These are phyloP conservation scores for Megaceryle alcyon DNA, from an alignment of 2,797 vertebrate genomes.

Conservation along the genomic window DNA sequence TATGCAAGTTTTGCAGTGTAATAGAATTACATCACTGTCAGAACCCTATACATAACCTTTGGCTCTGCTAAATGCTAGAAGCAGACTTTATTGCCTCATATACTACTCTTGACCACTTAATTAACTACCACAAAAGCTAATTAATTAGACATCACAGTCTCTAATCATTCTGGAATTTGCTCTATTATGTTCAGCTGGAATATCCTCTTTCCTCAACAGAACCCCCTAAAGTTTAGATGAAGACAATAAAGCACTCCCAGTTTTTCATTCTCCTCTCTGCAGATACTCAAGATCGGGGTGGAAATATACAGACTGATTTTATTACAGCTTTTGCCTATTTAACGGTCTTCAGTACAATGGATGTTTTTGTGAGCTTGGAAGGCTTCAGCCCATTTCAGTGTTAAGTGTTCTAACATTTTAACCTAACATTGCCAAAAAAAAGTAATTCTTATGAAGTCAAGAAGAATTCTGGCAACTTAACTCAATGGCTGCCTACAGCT, in stretches of 20 bases:
- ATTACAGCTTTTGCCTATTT: background rate
- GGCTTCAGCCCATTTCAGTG: background rate
- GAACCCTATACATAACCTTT: slow-evolving; percentile 10
- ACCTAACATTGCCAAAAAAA: background rate
- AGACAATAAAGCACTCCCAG: background rate
- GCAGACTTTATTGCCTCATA: slow-evolving; percentile 46
- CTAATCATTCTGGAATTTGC: slow-evolving; percentile 61
- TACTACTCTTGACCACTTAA: slow-evolving; percentile 54
- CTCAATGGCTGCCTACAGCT: background rate
- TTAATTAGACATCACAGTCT: slow-evolving; percentile 55
- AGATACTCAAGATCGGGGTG: background rate
- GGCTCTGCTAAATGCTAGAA: background rate
- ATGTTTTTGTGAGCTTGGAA: background rate
- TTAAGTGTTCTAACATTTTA: background rate
- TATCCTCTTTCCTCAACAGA: slow-evolving; percentile 44
- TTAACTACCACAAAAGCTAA: slow-evolving; percentile 61
- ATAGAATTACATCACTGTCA: background rate
- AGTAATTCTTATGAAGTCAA: background rate
- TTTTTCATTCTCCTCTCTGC: slow-evolving; percentile 11
- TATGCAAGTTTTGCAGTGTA: background rate
- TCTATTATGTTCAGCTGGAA: slow-evolving; percentile 60
- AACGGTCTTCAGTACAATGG: background rate
- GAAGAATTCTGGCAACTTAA: slow-evolving; percentile 3
- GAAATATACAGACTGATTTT: background rate
- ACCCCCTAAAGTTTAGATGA: slow-evolving; percentile 43